Evolutionary conservation across 2,888 invertebrate species (phyloP), one percentile per base, ranked within the genome.

Genomic region (Chalcosyrphus nemorum): DNA sequence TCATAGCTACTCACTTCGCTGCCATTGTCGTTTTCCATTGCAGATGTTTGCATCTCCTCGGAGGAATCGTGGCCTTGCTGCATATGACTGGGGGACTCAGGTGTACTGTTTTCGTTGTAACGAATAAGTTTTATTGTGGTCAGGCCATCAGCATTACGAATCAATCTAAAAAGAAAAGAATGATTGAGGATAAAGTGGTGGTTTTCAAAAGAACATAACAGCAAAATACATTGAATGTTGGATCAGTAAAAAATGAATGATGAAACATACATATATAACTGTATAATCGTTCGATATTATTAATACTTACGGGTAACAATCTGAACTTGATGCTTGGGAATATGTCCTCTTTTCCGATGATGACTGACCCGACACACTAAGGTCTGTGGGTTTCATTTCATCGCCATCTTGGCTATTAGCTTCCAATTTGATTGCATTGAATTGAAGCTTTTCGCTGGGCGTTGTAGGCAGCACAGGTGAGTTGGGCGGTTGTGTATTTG

Each of bases 301-400:
- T 47, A 57, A 61, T 35, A 90, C 91, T 91, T 89, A 91, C 91
- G 91, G 91, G 88, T 91, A 91, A 76, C 91, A 91, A 87, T 91
- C 91, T 86, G 89, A 90, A 74, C 81, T 86, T 9, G 77, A 29
- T 50, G 70, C 56, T 81, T 88, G 87, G 38, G 88, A 88, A 76
- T 88, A 88, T 15, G 87, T 87, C 65, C 88, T 86, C 65, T 88
- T 88, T 45, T 88, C 88, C 4, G 81, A 86, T 35, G 85, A 85
- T 11, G 87, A 81, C 24, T 87, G 87, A 50, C 87, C 87, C 3
- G 86, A 77, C 24, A 91, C 94, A 89, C 95, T 95, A 86, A 95
- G 91, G 89, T 95, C 95, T 50, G 95, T 95, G 66, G 95, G 95
- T 80, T 91, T 91, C 92, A 94, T 93, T 87, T 95, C 94, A 86